Conservation (phyloP, 2,797 vertebrate genomes). For the Amblyraja radiata region DNA sequence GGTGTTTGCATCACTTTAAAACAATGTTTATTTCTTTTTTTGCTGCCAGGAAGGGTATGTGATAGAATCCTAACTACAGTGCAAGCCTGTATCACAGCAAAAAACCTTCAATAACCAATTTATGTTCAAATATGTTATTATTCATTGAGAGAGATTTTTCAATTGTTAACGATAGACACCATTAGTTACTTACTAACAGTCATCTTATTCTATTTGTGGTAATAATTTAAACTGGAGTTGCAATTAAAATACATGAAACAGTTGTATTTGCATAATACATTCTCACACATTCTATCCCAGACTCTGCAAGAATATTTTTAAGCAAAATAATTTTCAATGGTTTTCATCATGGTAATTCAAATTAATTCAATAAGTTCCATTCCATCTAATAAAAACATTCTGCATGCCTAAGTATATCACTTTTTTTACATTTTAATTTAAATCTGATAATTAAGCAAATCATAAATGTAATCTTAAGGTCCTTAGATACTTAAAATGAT, state of each 20-base stretch:
- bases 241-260: not conserved
- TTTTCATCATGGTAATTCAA: not conserved
- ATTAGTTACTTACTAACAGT: not conserved
- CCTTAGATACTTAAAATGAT: not conserved
- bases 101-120: not conserved
- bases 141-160: not conserved
- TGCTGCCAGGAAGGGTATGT: not conserved
- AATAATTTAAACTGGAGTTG: not conserved
- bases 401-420: not conserved
- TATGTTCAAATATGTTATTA: not conserved
- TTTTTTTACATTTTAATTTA: conserved; percentile 10
- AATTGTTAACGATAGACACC: not conserved
- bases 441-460: conserved; percentile 1
- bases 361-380: not conserved
- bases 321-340: not conserved
- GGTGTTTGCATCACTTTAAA: not conserved
- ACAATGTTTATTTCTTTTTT: not conserved
- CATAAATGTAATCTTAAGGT: conserved; percentile 18
- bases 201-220: no score
- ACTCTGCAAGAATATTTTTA: not conserved
- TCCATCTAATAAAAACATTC: not conserved
- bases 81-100: not conserved
- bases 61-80: not conserved
- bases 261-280: not conserved
- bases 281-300: not conserved